Conservation (phyloP, 2,797 vertebrate species). For the Cephalopachus bancanus region DNA sequence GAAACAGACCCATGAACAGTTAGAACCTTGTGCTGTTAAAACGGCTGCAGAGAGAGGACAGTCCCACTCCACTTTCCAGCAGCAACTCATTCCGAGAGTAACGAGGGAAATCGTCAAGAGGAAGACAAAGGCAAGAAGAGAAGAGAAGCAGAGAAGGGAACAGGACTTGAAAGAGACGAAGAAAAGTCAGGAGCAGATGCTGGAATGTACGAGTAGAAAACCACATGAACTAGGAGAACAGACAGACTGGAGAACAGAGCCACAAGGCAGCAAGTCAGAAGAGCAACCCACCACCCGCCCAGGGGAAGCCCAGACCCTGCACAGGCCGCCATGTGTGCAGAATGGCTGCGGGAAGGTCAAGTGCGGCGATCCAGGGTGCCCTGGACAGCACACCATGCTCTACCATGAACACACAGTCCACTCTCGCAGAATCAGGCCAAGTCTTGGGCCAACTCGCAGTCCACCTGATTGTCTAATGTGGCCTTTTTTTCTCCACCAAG, state of each 20-base stretch:
- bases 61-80: not conserved
- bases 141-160: not conserved
- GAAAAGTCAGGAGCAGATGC: not conserved
- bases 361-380: not conserved
- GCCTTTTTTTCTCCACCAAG: not conserved
- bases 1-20: not conserved
- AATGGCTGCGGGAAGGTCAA: not conserved
- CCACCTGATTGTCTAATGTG: not conserved
- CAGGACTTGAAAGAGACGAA: not conserved
- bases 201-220: not conserved
- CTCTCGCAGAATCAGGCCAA: not conserved
- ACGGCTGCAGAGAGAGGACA: not conserved
- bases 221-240: not conserved
- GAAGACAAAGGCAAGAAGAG: not conserved
- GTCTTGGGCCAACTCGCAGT: conserved; percentile 13
- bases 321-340: not conserved
- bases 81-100: not conserved
- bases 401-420: not conserved
- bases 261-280: too few relatives aligned
- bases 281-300: too few relatives aligned
- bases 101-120: not conserved
- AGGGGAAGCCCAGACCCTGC: not conserved
- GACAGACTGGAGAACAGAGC: not conserved
- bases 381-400: not conserved
- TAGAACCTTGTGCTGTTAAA: not conserved